Percentiles rank a stretch among this genome's conserved stretches.
phyloP scores from a whole-genome alignment of 2,888 invertebrate species.

The Abrostola tripartita region DNA sequence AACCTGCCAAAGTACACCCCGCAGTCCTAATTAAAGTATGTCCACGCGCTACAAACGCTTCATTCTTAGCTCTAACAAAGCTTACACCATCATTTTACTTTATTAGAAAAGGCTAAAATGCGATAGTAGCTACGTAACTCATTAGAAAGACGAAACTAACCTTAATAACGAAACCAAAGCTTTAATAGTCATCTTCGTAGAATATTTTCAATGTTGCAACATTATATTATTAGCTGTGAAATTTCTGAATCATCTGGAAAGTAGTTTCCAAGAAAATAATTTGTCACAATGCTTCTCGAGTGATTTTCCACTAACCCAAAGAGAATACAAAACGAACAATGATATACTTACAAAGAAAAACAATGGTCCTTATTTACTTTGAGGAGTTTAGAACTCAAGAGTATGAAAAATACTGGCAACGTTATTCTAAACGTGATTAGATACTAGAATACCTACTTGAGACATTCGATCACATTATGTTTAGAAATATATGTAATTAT shows the following conservation, averaged over 20 bases:
- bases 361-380: background rate
- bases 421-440: background rate
- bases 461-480: background rate
- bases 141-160: slow-evolving; percentile 18
- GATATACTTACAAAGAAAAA: slow-evolving; percentile 12
- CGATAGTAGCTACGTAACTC: slow-evolving; percentile 6
- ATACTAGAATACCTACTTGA: background rate
- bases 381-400: slow-evolving; percentile 1
- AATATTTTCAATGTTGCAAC: slow-evolving; percentile 27
- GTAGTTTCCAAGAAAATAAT: slow-evolving; percentile 35
- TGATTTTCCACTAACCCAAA: slow-evolving; percentile 21
- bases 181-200: slow-evolving; percentile 2
- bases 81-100: slow-evolving; percentile 48
- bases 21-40: slow-evolving; percentile 70
- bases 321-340: slow-evolving; percentile 6
- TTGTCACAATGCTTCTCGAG: slow-evolving; percentile 17
- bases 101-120: slow-evolving; percentile 26
- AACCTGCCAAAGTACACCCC: slow-evolving; percentile 60
- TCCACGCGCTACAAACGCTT: slow-evolving; percentile 56
- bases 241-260: slow-evolving; percentile 35
- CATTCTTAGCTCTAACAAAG: slow-evolving; percentile 57
- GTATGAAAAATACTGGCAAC: background rate
- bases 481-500: background rate
- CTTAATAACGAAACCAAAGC: slow-evolving; percentile 6
- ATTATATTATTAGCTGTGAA: slow-evolving; percentile 24